phyloP scores from a whole-genome alignment of 2,888 invertebrate genomes.

The Caenorhabditis sinica region DNA sequence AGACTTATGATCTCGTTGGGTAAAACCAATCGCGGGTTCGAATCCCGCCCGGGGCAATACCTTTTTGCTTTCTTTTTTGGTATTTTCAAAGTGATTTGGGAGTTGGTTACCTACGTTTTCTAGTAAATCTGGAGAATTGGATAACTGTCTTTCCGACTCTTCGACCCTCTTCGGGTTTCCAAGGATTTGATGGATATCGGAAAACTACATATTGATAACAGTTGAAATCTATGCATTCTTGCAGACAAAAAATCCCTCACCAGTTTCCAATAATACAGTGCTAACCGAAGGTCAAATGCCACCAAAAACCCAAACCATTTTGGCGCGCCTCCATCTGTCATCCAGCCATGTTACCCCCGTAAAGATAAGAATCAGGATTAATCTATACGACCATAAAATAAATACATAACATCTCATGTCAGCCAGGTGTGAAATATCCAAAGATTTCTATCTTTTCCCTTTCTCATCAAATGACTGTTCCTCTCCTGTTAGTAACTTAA shows the following conservation, averaged over 20 bases:
- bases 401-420: conserved; percentile 22
- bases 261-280: not conserved
- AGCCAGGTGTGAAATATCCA: conserved; percentile 25
- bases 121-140: too few species aligned
- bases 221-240: too few species aligned
- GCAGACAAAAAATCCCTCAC: not conserved
- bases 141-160: too few species aligned
- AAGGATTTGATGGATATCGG: too few species aligned
- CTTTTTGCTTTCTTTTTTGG: conserved; percentile 8
- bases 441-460: conserved; percentile 29
- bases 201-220: too few species aligned
- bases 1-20: conserved; percentile 62
- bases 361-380: conserved; percentile 38
- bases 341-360: conserved; percentile 1
- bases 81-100: not conserved
- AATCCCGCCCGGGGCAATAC: conserved; percentile 58
- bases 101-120: too few species aligned
- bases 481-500: conserved; percentile 11
- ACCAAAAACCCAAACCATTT: conserved; percentile 22
- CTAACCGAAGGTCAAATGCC: not conserved
- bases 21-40: conserved; percentile 60
- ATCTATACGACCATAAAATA: conserved; percentile 39
- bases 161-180: too few species aligned
- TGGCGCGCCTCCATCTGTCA: conserved; percentile 54
- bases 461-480: conserved; percentile 7